Percentiles rank a stretch among this genome's conserved stretches.
phyloP scores from a whole-genome alignment of 2,888 invertebrate species.

The Osedax frankpressi region DNA sequence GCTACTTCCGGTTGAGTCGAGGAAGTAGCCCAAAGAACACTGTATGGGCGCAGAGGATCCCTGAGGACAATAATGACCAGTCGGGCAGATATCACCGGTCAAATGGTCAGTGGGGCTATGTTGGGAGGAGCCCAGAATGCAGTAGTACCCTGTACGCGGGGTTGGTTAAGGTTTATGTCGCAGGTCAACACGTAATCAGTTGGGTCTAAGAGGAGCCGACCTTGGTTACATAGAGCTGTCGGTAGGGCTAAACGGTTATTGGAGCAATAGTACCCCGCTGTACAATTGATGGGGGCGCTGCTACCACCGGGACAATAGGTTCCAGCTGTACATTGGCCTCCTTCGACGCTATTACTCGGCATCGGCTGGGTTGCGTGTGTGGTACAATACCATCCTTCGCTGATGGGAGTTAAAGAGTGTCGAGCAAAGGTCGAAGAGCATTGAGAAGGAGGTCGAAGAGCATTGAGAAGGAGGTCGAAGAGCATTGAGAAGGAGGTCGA shows the following conservation, averaged over 20 bases:
- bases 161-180: not conserved
- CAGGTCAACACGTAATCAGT: no score
- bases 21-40: constrained; percentile 38
- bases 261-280: constrained; percentile 37
- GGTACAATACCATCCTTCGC: constrained; percentile 39
- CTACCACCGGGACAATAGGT: constrained; percentile 38
- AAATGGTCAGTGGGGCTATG: constrained; percentile 33
- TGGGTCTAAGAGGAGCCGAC: no score
- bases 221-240: constrained; percentile 35
- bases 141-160: constrained; percentile 38
- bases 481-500: no score
- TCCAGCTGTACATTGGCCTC: constrained; percentile 33
- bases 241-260: constrained; percentile 30
- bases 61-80: constrained; percentile 38
- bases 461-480: no score
- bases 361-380: constrained; percentile 33
- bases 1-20: constrained; percentile 31
- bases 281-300: constrained; percentile 33
- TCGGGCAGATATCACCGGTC: constrained; percentile 37
- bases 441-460: no score
- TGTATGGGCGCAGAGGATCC: constrained; percentile 31
- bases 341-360: constrained; percentile 34
- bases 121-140: constrained; percentile 30
- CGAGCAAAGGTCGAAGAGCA: no score
- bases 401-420: no score